Percentiles rank a stretch among this genome's conserved stretches.
Evolutionary conservation across 2,888 invertebrate species (phyloP).

Genomic region (Epinotia brunnichana): DNA sequence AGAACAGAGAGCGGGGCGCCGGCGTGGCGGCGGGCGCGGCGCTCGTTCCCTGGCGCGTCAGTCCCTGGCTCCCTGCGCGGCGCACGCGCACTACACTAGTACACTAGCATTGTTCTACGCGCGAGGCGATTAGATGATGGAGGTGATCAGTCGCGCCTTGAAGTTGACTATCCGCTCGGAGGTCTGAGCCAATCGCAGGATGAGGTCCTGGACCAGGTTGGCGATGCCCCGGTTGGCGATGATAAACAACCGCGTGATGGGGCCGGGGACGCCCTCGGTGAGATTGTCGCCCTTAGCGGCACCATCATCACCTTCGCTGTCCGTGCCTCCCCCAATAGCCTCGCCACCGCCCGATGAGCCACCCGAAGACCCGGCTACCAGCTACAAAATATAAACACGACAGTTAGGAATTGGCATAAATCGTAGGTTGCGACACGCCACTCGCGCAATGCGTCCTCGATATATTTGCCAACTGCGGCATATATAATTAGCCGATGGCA

Average conservation of each 20-base stretch:
- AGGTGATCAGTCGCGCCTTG: constrained; percentile 95
- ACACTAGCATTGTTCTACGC: constrained; percentile 64
- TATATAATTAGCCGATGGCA: constrained; percentile 36
- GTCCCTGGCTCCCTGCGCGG: constrained; percentile 42
- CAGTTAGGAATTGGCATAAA: constrained; percentile 2
- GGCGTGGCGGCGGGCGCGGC: constrained; percentile 31
- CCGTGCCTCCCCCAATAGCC: constrained; percentile 70
- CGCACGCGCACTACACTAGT: constrained; percentile 47
- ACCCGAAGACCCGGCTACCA: constrained; percentile 88
- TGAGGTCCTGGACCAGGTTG: constrained; percentile 93
- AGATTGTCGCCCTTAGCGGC: constrained; percentile 87
- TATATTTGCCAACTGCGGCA: constrained; percentile 23
- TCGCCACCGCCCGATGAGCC: constrained; percentile 84
- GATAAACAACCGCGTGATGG: constrained; percentile 93
- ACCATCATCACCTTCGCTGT: constrained; percentile 75
- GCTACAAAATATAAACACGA: constrained; percentile 76
- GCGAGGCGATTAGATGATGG: constrained; percentile 88
- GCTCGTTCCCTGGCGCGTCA: constrained; percentile 38
- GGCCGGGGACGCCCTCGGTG: constrained; percentile 93
- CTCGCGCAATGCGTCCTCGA: constrained; percentile 34
- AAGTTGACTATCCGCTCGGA: constrained; percentile 96
- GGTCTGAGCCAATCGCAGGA: constrained; percentile 94
- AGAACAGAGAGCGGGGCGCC: constrained; percentile 31
- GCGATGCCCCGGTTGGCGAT: constrained; percentile 94
- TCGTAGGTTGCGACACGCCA: constrained; percentile 23